These are phyloP conservation scores for Rhopalosiphum maidis DNA, from an alignment of 1,140 invertebrate genomes.

Conservation along the genomic window DNA sequence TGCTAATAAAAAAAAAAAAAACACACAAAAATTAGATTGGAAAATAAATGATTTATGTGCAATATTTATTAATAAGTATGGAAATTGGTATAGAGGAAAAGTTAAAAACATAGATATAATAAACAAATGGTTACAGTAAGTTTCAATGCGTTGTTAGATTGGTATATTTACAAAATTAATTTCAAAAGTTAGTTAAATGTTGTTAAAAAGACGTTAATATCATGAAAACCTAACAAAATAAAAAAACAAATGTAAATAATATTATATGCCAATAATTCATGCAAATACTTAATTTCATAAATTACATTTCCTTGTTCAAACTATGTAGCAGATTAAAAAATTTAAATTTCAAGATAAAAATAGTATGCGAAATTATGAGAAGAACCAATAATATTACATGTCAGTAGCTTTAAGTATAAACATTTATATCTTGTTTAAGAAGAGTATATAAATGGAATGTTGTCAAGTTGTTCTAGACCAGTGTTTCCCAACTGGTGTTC, in stretches of 20 bases:
- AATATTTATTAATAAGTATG: conserved; percentile 64
- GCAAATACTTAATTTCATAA: not conserved
- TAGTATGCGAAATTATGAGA: not conserved
- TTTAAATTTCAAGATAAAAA: not conserved
- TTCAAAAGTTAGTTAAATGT: not conserved
- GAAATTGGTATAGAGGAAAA: conserved; percentile 66
- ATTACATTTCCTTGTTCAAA: not conserved
- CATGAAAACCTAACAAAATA: not conserved
- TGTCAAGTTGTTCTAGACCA: not conserved
- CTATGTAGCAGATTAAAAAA: not conserved
- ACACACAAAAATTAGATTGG: conserved; percentile 25
- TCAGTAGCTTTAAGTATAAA: no score
- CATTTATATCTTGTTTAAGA: no score
- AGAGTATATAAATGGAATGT: not conserved
- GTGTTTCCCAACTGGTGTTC: no score
- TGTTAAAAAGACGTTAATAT: not conserved
- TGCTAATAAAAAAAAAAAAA: not conserved
- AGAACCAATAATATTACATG: not conserved
- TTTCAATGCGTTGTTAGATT: not conserved
- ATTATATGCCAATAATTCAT: not conserved
- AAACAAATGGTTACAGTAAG: conserved; percentile 47
- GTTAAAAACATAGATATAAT: conserved; percentile 63
- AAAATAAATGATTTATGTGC: conserved; percentile 64
- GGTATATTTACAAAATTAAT: not conserved
- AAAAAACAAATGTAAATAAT: not conserved